Evolutionary conservation across 2,888 invertebrate genomes (phyloP).

Genomic region (Brenthis daphne): DNA sequence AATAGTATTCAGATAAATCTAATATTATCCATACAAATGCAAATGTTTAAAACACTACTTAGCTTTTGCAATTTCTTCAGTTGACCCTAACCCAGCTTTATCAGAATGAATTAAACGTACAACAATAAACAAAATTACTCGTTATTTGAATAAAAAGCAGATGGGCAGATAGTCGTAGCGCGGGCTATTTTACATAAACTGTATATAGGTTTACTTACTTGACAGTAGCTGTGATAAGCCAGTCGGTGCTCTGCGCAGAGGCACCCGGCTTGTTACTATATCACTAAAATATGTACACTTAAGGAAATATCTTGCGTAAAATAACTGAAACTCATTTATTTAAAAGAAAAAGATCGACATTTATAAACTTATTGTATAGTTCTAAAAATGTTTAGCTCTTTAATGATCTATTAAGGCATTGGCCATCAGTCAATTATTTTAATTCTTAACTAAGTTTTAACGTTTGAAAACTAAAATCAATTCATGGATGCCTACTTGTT

Average conservation of each 20-base stretch:
- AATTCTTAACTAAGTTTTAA: no score
- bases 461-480: no score
- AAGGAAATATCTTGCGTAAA: background rate
- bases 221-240: background rate
- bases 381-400: no score
- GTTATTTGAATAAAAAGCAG: slow-evolving; percentile 38
- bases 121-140: slow-evolving; percentile 29
- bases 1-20: no score
- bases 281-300: background rate
- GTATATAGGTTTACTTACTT: slow-evolving; percentile 6
- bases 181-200: slow-evolving; percentile 64
- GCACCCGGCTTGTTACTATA: background rate
- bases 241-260: background rate
- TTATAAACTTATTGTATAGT: background rate
- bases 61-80: background rate
- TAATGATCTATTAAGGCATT: no score
- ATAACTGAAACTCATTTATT: background rate
- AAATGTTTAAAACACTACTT: background rate
- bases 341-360: no score
- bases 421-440: no score
- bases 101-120: slow-evolving; percentile 27
- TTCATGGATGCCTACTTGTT: no score
- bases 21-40: no score
- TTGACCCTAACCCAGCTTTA: slow-evolving; percentile 14
- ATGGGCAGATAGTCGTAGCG: slow-evolving; percentile 52